Percentiles rank a stretch among this genome's conserved stretches.
phyloP scores from a whole-genome alignment of 2,888 invertebrate genomes.

The Crossocerus cetratus region DNA sequence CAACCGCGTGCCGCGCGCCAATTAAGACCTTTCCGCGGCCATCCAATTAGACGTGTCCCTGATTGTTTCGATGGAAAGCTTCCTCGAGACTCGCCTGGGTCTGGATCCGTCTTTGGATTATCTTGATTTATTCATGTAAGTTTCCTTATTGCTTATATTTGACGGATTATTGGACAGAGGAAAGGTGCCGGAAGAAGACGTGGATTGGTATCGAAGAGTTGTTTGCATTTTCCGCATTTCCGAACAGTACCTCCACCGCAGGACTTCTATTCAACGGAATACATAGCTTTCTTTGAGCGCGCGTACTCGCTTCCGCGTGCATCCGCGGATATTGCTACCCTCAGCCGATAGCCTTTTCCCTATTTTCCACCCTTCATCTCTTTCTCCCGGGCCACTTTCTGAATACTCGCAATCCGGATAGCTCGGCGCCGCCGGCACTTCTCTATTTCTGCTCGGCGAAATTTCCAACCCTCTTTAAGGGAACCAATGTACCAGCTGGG shows the following conservation, averaged over 20 bases:
- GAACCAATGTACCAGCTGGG: too few species aligned
- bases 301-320: not conserved
- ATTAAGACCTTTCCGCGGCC: slow-evolving; percentile 35
- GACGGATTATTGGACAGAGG: slow-evolving; percentile 1
- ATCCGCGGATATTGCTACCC: not conserved
- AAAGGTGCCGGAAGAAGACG: not conserved
- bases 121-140: too few species aligned
- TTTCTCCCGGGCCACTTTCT: not conserved
- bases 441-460: too few species aligned
- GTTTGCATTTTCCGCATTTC: slow-evolving; percentile 24
- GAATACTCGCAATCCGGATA: too few species aligned
- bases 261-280: slow-evolving; percentile 27
- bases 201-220: slow-evolving; percentile 5
- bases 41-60: slow-evolving; percentile 43
- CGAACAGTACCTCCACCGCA: slow-evolving; percentile 18
- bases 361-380: not conserved
- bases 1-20: slow-evolving; percentile 19
- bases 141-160: too few species aligned
- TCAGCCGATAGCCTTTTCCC: not conserved
- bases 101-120: too few species aligned
- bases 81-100: too few species aligned
- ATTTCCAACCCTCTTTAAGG: too few species aligned
- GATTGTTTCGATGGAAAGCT: slow-evolving; percentile 32
- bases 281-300: not conserved
- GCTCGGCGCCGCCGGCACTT: too few species aligned